Percentiles rank a stretch among this genome's conserved stretches.
Evolutionary conservation across 2,888 invertebrate species (phyloP).

Genomic region (Hemicrepidius hirtus): DNA sequence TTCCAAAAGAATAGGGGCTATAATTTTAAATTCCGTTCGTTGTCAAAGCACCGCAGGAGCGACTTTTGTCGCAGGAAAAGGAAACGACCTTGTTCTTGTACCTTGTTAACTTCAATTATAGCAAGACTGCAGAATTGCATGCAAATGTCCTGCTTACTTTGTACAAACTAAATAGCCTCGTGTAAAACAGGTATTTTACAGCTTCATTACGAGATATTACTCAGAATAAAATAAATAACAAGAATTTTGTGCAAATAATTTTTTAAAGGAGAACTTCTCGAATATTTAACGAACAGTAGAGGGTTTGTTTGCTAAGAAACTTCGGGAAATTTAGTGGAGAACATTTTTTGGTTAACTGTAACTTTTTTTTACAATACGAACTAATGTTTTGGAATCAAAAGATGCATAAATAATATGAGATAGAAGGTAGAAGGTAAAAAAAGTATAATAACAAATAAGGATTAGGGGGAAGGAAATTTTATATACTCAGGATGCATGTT

Average conservation of each 20-base stretch:
- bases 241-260: constrained; percentile 17
- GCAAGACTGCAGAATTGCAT: constrained; percentile 41
- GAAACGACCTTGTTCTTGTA: constrained; percentile 46
- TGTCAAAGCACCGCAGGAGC: constrained; percentile 2
- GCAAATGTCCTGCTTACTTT: constrained; percentile 47
- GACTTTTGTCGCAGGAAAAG: constrained; percentile 40
- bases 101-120: constrained; percentile 48
- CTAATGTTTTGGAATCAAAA: no score
- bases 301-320: no score
- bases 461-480: no score
- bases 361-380: no score
- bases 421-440: no score
- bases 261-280: neutral
- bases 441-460: no score
- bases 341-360: no score
- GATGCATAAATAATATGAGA: no score
- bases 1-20: constrained; percentile 26
- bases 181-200: constrained; percentile 41
- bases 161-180: constrained; percentile 29
- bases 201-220: constrained; percentile 38
- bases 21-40: constrained; percentile 39
- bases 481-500: no score
- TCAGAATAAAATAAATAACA: constrained; percentile 32
- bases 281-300: neutral
- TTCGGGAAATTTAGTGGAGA: no score